Evolutionary conservation across 2,888 invertebrate species (phyloP).

Genomic region (Chrysolina haemoptera): DNA sequence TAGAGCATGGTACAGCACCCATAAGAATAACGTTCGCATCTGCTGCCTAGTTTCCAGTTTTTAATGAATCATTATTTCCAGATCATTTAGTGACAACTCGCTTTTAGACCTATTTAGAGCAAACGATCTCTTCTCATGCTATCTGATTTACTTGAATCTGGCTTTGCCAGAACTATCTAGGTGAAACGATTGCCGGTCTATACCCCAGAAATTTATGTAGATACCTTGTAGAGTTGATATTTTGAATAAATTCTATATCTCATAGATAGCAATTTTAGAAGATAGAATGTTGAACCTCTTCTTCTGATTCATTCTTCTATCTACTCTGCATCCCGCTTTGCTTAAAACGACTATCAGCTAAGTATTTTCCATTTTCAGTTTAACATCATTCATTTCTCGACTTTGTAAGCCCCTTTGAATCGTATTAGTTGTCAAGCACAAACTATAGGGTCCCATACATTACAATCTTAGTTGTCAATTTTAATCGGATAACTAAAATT

Average conservation of each 20-base stretch:
- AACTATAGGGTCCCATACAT: too few relatives aligned
- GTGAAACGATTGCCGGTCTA: too few relatives aligned
- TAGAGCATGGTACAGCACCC: conserved; percentile 23
- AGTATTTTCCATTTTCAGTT: background rate
- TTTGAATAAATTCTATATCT: background rate
- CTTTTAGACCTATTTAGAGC: conserved; percentile 1
- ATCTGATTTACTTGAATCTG: too few relatives aligned
- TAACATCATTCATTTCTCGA: background rate
- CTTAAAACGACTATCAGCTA: background rate
- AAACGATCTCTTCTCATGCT: background rate
- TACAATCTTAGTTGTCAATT: too few relatives aligned
- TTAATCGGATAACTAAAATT: too few relatives aligned
- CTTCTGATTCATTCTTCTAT: background rate
- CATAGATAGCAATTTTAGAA: background rate
- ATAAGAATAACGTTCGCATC: conserved; percentile 5
- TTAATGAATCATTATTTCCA: conserved; percentile 4
- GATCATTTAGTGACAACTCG: background rate
- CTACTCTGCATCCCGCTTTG: background rate
- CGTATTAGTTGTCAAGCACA: too few relatives aligned
- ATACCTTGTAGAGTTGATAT: background rate
- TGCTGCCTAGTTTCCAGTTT: background rate
- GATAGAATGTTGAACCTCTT: background rate
- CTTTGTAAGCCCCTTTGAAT: too few relatives aligned
- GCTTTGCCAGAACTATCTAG: background rate
- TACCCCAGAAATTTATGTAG: too few relatives aligned